Evolutionary conservation across 2,888 invertebrate genomes (phyloP), one percentile per base, ranked within the genome.

Genomic region (Mesorhabditis sp.): DNA sequence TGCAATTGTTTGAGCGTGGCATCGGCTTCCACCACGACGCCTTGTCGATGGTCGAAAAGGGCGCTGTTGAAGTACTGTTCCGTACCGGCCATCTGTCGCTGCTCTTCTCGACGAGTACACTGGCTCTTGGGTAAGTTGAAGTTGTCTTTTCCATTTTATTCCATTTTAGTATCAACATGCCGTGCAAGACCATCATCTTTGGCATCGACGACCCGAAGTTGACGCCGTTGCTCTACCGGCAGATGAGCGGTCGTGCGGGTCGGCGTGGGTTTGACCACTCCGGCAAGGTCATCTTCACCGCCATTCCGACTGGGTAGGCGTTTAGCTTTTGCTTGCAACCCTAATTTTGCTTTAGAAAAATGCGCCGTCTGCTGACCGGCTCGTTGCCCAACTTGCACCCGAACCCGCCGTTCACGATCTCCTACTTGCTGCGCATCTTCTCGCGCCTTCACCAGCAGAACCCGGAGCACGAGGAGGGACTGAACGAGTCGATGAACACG

Each of bases 201-300:
- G 84, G 84, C 67, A 82, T 84, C 62, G 84, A 84, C 68, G 81
- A 83, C 50, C 77, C 74, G 5, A 70, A 75, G 58, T 72, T 84
- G 63, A 83, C 82, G 5, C 84, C 84, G 13, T 76, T 84, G 28
- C 79, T 83, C 63, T 84, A 83, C 73, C 80, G 84, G 45, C 84
- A 84, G 69, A 85, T 84, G 83, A 77, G 76, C 72, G 83, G 83
- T 72, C 82, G 84, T 77, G 84, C 84, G 15, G 84, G 84, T 72
- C 80, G 84, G 70, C 78, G 84, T 75, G 84, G 84, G 70, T 84
- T 80, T 75, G 84, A 84, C 76, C 81, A 83, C 66, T 78, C 82
- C 1, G 84, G 84, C 71, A 82, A 79, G 41, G 83, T 84, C 50
- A 78, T 85, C 70, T 84, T 85, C 74, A 79, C 83, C 79, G 73